Evolutionary conservation across 2,113 vertebrate species (phyloP).

Genomic region (Oryzias celebensis): DNA sequence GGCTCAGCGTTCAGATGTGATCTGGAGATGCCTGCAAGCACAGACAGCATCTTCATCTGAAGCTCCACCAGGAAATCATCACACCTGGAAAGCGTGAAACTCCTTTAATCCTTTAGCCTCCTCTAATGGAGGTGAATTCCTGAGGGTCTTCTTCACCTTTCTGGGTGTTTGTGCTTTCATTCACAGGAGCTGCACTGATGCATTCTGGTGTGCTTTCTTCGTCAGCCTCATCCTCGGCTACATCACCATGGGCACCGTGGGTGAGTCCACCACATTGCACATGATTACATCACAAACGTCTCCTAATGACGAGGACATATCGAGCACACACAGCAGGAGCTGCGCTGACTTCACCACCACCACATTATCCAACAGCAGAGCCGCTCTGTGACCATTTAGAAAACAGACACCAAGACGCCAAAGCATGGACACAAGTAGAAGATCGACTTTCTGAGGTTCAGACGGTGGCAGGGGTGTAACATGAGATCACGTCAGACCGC

Average conservation of each 20-base stretch:
- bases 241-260: slow-evolving; percentile 88
- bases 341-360: too few relatives aligned
- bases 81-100: too few relatives aligned
- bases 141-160: slow-evolving; percentile 10
- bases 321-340: too few relatives aligned
- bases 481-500: too few relatives aligned
- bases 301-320: neutral
- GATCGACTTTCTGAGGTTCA: too few relatives aligned
- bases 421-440: too few relatives aligned
- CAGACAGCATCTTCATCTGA: slow-evolving; percentile 6
- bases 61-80: neutral
- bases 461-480: too few relatives aligned
- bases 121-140: neutral
- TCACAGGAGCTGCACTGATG: slow-evolving; percentile 88
- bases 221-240: slow-evolving; percentile 89
- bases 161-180: neutral
- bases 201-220: slow-evolving; percentile 91
- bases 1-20: slow-evolving; percentile 20
- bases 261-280: slow-evolving; percentile 81
- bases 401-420: too few relatives aligned
- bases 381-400: too few relatives aligned
- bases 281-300: slow-evolving; percentile 46
- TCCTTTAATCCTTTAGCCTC: too few relatives aligned
- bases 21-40: slow-evolving; percentile 22
- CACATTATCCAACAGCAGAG: too few relatives aligned